These are phyloP conservation scores for Dexiosoma caninum DNA, from an alignment of 2,888 invertebrate genomes.

Conservation along the genomic window DNA sequence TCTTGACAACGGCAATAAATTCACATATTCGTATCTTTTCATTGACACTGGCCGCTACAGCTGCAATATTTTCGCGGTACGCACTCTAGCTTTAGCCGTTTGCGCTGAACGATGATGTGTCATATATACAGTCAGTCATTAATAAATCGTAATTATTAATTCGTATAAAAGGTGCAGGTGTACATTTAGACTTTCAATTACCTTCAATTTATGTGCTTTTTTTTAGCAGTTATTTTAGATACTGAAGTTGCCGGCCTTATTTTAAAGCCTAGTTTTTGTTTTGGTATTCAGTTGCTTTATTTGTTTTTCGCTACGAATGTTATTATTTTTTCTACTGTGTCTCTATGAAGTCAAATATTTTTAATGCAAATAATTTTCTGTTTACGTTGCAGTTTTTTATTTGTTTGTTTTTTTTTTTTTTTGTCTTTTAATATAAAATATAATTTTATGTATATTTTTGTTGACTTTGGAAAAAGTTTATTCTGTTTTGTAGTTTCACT, in stretches of 20 bases:
- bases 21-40: too few relatives aligned
- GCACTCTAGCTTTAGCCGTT: too few relatives aligned
- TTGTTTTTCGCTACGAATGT: not conserved
- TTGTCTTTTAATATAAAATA: too few relatives aligned
- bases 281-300: not conserved
- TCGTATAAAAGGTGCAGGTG: too few relatives aligned
- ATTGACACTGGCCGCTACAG: too few relatives aligned
- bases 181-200: not conserved
- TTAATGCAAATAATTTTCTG: constrained; percentile 9
- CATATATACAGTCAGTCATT: too few relatives aligned
- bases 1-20: too few relatives aligned
- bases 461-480: constrained; percentile 8
- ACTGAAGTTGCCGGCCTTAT: not conserved
- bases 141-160: too few relatives aligned
- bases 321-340: not conserved
- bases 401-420: too few relatives aligned
- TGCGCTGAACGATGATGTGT: too few relatives aligned
- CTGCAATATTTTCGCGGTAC: too few relatives aligned
- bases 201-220: not conserved
- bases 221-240: not conserved
- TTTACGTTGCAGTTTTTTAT: constrained; percentile 13
- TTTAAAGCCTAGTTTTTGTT: not conserved
- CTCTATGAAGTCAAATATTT: not conserved
- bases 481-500: constrained; percentile 20
- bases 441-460: not conserved